A percentile compares a stretch with the other conserved stretches of the same genome.
Evolutionary conservation across 2,888 invertebrate genomes (phyloP).

Genomic region (Drosophila kuntzei): DNA sequence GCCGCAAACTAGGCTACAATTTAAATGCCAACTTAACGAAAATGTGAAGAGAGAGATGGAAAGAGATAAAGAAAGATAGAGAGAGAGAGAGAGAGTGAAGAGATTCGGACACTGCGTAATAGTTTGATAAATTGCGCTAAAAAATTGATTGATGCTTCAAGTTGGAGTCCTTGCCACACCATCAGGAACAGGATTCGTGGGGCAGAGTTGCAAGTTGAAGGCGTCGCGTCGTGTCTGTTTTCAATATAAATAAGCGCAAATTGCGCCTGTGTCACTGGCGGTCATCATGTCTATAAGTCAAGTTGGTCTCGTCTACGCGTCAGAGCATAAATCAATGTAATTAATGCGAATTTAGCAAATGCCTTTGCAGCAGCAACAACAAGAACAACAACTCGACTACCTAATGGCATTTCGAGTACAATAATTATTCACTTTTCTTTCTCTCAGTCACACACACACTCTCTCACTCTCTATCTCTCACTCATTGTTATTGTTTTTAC

Average conservation of each 20-base stretch:
- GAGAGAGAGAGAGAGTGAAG: constrained; percentile 12
- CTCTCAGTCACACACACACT: background rate
- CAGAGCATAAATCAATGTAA: constrained; percentile 78
- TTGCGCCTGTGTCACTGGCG: constrained; percentile 52
- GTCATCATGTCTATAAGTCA: constrained; percentile 67
- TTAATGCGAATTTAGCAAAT: constrained; percentile 77
- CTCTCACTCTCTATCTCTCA: background rate
- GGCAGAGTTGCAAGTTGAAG: constrained; percentile 12
- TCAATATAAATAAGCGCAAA: constrained; percentile 52
- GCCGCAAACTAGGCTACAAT: constrained; percentile 63
- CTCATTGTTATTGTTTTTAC: constrained; percentile 30
- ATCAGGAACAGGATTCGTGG: constrained; percentile 10
- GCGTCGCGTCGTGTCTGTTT: constrained; percentile 43
- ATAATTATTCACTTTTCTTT: constrained; percentile 72
- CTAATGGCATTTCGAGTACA: constrained; percentile 69
- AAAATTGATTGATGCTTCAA: constrained; percentile 76
- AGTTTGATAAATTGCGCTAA: constrained; percentile 78
- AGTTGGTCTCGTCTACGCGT: constrained; percentile 48
- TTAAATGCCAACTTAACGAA: constrained; percentile 53
- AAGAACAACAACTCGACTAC: constrained; percentile 25
- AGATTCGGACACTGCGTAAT: constrained; percentile 48
- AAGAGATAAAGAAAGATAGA: background rate
- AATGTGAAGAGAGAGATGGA: constrained; percentile 3
- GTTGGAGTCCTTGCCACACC: constrained; percentile 16
- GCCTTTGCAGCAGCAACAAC: constrained; percentile 14